Evolutionary conservation across 2,113 vertebrate species (phyloP), one percentile per base, ranked within the genome.

Genomic region (Oreotrochilus melanogaster): DNA sequence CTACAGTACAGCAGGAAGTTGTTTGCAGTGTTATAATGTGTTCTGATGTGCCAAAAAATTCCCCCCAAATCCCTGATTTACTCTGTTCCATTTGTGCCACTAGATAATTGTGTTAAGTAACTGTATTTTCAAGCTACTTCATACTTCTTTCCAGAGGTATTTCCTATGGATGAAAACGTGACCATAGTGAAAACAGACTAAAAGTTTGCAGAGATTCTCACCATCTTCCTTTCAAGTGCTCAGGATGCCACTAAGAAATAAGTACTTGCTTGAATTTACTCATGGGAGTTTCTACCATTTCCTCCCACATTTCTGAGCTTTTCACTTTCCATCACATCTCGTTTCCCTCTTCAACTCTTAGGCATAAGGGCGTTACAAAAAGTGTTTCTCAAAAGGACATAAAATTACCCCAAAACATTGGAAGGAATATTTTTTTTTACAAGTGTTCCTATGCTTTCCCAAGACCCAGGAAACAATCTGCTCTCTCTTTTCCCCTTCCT

Each of bases 41-140:
- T 37, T 48, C 61, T 78, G 0, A 0, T 0, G 1, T 1, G 7
- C 74, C 74, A 93, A 22, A 74, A 83, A 76, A 65, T 42, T 48
- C 62, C 19, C 72, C 35, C n/a, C 19, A 58, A 58, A 21, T 15
- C 75, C 39, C 86, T 4, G 7, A 62, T 58, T 62, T 69, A 53
- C 0, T 4, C 37, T 2, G 14, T 42, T 51, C 42, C 47, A 8
- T 82, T 56, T 61, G 33, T 69, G 84, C 58, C 58, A 47, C 66
- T 25, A 9, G 4, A 15, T 23, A 43, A 65, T 75, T 72, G 31
- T 23, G 10, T 31, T 37, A 27, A 64, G 47, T 23, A 61, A 19
- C 33, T 74, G 85, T 35, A 43, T 53, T 79, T 76, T 45, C 54
- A 79, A 83, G 16, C 15, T 73, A 54, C 30, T 75, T 87, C 10